These are phyloP conservation scores for Oenanthe oenanthe DNA, from an alignment of 2,113 vertebrate genomes.

Conservation along the genomic window DNA sequence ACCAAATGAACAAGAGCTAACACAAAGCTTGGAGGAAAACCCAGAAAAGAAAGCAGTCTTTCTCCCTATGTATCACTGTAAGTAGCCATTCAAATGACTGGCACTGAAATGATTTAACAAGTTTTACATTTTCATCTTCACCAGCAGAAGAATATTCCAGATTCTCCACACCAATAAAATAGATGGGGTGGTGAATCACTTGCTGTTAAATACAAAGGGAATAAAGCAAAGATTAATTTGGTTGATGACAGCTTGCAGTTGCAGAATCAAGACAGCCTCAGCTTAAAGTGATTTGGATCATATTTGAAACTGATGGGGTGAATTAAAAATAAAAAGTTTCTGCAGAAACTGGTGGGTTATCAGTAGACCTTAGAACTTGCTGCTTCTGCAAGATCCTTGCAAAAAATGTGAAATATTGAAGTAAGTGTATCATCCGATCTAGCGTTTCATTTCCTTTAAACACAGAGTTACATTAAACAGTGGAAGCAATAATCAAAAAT, in stretches of 20 bases:
- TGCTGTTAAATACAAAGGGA: neutral
- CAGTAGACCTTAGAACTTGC: neutral
- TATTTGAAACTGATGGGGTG: neutral
- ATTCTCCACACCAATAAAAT: neutral
- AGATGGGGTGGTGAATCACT: neutral
- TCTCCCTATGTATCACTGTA: neutral
- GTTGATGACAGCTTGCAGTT: neutral
- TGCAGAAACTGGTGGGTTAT: neutral
- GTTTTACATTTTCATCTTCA: neutral
- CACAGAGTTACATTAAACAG: neutral
- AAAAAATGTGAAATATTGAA: neutral
- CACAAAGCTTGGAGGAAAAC: neutral
- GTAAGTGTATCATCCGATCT: neutral
- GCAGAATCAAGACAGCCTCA: neutral
- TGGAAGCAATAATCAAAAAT: neutral
- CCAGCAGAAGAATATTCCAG: conserved; percentile 1
- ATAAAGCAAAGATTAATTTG: conserved; percentile 8
- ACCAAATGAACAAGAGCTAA: neutral
- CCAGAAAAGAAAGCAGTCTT: neutral
- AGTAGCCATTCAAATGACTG: neutral
- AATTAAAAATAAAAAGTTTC: conserved; percentile 11
- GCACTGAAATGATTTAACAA: neutral
- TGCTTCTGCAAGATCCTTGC: neutral
- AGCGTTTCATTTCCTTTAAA: neutral
- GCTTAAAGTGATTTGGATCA: neutral